A percentile compares a stretch with the other conserved stretches of the same genome.
These are phyloP conservation scores for Anastatus disparis DNA, from an alignment of 1,140 invertebrate species.

Conservation along the genomic window DNA sequence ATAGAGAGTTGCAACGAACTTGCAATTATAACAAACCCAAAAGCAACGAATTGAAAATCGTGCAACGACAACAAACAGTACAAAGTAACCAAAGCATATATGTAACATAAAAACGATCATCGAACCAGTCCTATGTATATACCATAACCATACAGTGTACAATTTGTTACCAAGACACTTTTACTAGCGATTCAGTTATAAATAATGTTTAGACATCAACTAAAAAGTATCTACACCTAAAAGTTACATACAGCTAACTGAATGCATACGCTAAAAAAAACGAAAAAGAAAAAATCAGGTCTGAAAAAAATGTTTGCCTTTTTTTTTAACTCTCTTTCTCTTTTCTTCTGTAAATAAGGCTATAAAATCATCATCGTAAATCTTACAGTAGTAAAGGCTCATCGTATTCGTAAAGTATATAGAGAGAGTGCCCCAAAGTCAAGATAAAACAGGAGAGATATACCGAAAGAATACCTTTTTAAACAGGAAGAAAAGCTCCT, in stretches of 20 bases:
- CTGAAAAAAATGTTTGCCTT: constrained; percentile 23
- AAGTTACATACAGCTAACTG: background rate
- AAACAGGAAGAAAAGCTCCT: constrained; percentile 46
- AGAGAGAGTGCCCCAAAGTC: constrained; percentile 37
- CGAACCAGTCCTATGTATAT: too few species aligned
- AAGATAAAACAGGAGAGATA: constrained; percentile 3
- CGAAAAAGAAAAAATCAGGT: constrained; percentile 19
- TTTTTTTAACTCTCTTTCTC: constrained; percentile 4
- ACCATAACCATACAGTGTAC: constrained; percentile 15
- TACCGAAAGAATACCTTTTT: background rate
- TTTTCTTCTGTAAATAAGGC: constrained; percentile 44
- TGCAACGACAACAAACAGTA: background rate
- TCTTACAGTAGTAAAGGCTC: constrained; percentile 42
- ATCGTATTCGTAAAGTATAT: constrained; percentile 32
- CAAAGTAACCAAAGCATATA: too few species aligned
- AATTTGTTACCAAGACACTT: constrained; percentile 37
- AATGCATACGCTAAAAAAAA: constrained; percentile 4
- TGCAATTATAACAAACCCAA: constrained; percentile 5
- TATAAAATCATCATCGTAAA: constrained; percentile 53
- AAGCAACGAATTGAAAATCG: background rate
- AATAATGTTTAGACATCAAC: constrained; percentile 36
- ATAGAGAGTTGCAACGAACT: background rate
- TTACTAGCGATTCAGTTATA: constrained; percentile 34
- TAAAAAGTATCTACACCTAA: constrained; percentile 26
- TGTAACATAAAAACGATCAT: too few species aligned